Evolutionary conservation across 2,888 invertebrate genomes (phyloP), one percentile per base, ranked within the genome.

Genomic region (Mythimna loreyi): DNA sequence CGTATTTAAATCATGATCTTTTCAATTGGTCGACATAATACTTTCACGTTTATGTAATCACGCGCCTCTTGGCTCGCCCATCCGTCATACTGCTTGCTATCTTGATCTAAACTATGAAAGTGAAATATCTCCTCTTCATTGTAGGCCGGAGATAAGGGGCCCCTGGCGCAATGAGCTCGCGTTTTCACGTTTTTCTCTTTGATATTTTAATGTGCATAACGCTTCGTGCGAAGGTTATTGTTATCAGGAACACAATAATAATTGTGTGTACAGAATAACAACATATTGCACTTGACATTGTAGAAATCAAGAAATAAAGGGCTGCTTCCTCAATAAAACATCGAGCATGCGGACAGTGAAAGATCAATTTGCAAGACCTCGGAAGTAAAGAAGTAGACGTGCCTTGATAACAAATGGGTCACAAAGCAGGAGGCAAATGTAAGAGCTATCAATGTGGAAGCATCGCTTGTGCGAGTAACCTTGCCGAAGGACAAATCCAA

Each of bases 21-120:
- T 91, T 83, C 90, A 91, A 92, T 92, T 92, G 90, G 87, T 86
- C 90, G 87, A 89, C 88, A 89, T 92, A 89, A 91, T 90, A 93
- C 93, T 93, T 93, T 93, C 93, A 91, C 92, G 92, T 91, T 91
- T 92, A 93, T 89, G 91, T 91, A 93, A 93, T 91, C 90, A 90
- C 90, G 89, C 89, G 89, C 91, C 89, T 91, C 89, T 90, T 87
- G 89, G 87, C 85, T 85, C 88, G 90, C 90, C 91, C 92, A 92
- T 92, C 92, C 89, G 90, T 92, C 92, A 92, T 92, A 91, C 90
- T 85, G 85, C 81, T 87, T 85, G 87, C 85, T 92, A 93, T 92
- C 92, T 92, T 84, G 92, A 92, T 92, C 89, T 89, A 86, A 76
- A 88, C 89, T 89, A 92, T 85, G 92, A 92, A 92, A 92, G 91